Evolutionary conservation across 1,140 invertebrate species (phyloP).

Genomic region (Lucilia sericata): DNA sequence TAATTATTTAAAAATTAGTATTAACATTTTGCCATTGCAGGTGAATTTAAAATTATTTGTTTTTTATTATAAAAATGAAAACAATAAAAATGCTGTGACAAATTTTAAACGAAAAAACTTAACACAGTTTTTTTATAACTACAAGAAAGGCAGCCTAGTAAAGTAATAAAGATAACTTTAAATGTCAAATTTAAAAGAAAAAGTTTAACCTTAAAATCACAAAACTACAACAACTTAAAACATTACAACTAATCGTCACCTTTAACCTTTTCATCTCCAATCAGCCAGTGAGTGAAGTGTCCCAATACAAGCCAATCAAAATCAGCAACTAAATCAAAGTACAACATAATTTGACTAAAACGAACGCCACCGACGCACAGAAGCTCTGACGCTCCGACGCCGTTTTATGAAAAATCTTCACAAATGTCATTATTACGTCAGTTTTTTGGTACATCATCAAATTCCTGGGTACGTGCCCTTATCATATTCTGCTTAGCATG

Average conservation of each 20-base stretch:
- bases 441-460: constrained; percentile 63
- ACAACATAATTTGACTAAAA: background rate
- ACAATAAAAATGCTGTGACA: background rate
- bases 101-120: background rate
- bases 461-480: constrained; percentile 63
- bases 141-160: background rate
- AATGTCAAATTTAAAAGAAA: background rate
- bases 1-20: background rate
- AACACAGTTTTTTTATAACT: background rate
- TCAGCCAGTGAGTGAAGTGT: background rate
- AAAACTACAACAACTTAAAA: too few species aligned
- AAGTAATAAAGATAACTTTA: background rate
- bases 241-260: too few species aligned
- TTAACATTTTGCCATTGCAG: constrained; percentile 19
- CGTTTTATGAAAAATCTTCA: constrained; percentile 19
- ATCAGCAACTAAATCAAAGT: background rate
- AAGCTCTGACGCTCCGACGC: background rate
- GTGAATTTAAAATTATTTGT: background rate
- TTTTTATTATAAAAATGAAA: background rate
- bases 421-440: constrained; percentile 64
- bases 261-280: background rate
- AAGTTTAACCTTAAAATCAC: too few species aligned
- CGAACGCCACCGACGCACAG: background rate
- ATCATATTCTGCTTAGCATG: constrained; percentile 65
- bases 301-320: background rate